phyloP scores from a whole-genome alignment of 1,140 invertebrate species.

The Trichonephila inaurata region DNA sequence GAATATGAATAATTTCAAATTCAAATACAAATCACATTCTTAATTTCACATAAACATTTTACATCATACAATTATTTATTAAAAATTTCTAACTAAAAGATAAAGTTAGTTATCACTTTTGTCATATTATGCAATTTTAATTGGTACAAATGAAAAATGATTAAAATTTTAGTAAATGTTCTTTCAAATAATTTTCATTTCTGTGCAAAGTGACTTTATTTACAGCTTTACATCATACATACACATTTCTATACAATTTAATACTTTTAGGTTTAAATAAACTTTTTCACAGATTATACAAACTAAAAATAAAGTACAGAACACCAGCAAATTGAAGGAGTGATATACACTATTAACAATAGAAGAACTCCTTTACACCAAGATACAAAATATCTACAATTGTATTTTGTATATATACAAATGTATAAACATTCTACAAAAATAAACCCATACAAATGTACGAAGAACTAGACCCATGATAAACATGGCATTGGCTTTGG shows the following conservation, averaged over 20 bases:
- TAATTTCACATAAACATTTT: too few relatives aligned
- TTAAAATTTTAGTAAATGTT: not conserved
- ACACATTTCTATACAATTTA: slow-evolving; percentile 56
- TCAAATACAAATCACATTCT: too few relatives aligned
- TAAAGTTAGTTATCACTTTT: not conserved
- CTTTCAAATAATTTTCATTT: not conserved
- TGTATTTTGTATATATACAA: slow-evolving; percentile 67
- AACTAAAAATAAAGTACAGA: slow-evolving; percentile 38
- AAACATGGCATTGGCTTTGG: slow-evolving; percentile 36
- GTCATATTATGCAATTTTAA: not conserved
- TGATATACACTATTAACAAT: slow-evolving; percentile 65
- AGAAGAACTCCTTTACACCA: slow-evolving; percentile 51
- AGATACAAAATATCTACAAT: slow-evolving; percentile 71
- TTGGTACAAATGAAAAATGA: not conserved
- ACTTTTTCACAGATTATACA: slow-evolving; percentile 39
- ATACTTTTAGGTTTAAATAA: slow-evolving; percentile 68
- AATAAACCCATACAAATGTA: slow-evolving; percentile 76
- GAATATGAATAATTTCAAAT: too few relatives aligned
- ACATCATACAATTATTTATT: too few relatives aligned
- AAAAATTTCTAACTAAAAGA: too few relatives aligned
- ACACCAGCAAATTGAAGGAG: slow-evolving; percentile 21
- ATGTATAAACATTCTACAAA: slow-evolving; percentile 76
- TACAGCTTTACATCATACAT: slow-evolving; percentile 71
- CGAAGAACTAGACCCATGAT: slow-evolving; percentile 72
- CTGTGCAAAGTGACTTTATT: slow-evolving; percentile 16